phyloP scores from a whole-genome alignment of 2,113 vertebrate genomes.

The Pomatostomus ruficeps region DNA sequence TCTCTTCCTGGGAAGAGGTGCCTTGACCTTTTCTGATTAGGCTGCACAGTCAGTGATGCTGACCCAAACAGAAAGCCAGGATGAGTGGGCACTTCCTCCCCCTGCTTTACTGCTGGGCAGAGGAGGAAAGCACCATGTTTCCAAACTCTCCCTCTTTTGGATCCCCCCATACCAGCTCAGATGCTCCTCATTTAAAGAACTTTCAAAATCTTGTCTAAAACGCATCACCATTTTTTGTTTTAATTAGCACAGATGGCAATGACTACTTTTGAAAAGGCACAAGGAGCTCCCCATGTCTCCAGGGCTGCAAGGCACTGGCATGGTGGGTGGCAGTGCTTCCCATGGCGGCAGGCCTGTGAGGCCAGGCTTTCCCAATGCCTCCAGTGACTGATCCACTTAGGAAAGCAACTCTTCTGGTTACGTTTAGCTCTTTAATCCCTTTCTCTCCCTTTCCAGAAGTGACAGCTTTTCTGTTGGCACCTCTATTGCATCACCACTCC shows the following conservation, averaged over 20 bases:
- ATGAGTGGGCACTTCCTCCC: rapidly evolving
- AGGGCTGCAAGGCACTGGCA: not conserved
- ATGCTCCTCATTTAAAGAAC: not conserved
- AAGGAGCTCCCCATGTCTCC: not conserved
- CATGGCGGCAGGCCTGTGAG: not conserved
- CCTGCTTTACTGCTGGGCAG: not conserved
- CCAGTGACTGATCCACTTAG: not conserved
- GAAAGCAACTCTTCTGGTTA: not conserved
- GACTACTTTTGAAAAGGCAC: not conserved
- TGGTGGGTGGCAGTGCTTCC: not conserved
- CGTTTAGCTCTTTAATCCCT: not conserved
- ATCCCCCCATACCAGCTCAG: not conserved
- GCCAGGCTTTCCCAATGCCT: not conserved
- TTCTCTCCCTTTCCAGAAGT: not conserved
- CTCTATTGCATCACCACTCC: not conserved
- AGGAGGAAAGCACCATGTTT: not conserved
- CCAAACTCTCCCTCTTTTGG: not conserved
- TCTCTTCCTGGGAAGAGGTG: not conserved
- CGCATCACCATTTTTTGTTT: not conserved
- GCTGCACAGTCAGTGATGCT: not conserved
- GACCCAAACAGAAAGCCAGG: not conserved
- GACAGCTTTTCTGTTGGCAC: not conserved
- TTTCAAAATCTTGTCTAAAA: not conserved
- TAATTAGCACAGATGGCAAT: not conserved
- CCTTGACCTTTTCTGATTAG: not conserved